These are phyloP conservation scores for Leptinotarsa rubiginosa DNA, from an alignment of 2,888 invertebrate species.

Conservation along the genomic window DNA sequence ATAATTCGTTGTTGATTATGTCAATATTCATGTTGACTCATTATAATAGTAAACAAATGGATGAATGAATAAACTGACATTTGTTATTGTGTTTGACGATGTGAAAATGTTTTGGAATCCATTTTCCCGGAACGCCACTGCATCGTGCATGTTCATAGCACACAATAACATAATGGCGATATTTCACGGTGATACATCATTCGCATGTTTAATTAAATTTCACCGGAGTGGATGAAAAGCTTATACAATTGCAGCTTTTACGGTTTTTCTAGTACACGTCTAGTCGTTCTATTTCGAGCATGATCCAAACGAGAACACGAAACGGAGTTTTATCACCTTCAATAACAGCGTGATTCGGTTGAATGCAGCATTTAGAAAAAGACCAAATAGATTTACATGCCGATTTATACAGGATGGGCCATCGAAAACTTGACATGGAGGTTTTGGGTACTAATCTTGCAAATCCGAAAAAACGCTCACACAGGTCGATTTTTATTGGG, in stretches of 20 bases:
- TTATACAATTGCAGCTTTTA: slow-evolving; percentile 22
- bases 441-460: no score
- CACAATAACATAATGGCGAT: slow-evolving; percentile 20
- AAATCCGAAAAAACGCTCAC: no score
- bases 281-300: slow-evolving; percentile 21
- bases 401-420: no score
- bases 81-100: no score
- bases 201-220: slow-evolving; percentile 37
- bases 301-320: slow-evolving; percentile 24
- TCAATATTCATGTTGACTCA: no score
- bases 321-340: slow-evolving; percentile 27
- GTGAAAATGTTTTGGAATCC: not conserved
- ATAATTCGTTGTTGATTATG: no score
- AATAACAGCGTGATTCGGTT: not conserved
- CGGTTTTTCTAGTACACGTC: slow-evolving; percentile 16
- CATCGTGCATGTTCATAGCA: slow-evolving; percentile 12
- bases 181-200: slow-evolving; percentile 31
- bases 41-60: no score
- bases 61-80: no score
- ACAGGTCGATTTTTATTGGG: no score
- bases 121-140: not conserved
- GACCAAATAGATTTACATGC: no score
- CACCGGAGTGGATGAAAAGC: slow-evolving; percentile 23
- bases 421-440: no score
- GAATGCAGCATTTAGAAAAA: no score